Conservation (phyloP, 2,113 vertebrate genomes). For the Toxotes chatareus region DNA sequence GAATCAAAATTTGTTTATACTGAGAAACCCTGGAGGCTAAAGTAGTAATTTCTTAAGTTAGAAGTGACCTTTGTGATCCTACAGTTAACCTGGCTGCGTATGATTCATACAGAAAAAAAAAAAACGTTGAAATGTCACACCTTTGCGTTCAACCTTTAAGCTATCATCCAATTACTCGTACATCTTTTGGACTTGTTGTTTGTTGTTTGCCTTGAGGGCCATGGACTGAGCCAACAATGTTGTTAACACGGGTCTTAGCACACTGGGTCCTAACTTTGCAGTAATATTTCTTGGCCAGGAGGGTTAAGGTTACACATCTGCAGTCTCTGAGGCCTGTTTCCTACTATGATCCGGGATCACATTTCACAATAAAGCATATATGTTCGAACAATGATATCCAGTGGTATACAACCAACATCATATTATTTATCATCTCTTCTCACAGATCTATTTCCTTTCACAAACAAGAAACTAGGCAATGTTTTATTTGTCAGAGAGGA, state of each 20-base stretch:
- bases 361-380: background rate
- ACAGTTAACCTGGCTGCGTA: background rate
- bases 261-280: background rate
- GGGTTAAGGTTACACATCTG: background rate
- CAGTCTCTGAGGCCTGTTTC: background rate
- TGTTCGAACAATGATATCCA: background rate
- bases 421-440: background rate
- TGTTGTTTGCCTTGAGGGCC: too few relatives aligned
- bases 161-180: slow-evolving; percentile 15
- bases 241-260: too few relatives aligned
- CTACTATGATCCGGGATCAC: background rate
- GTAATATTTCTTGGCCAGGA: slow-evolving; percentile 3
- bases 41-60: background rate
- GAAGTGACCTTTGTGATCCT: background rate
- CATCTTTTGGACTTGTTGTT: slow-evolving; percentile 3
- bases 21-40: background rate
- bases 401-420: background rate
- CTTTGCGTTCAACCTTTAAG: slow-evolving; percentile 2
- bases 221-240: too few relatives aligned
- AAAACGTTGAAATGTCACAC: slow-evolving; percentile 14
- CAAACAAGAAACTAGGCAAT: background rate
- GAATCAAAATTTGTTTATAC: slow-evolving; percentile 3
- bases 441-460: slow-evolving; percentile 23
- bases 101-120: background rate
- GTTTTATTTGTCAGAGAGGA: background rate